phyloP scores from a whole-genome alignment of 2,888 invertebrate genomes.

The Cotesia congregata region DNA sequence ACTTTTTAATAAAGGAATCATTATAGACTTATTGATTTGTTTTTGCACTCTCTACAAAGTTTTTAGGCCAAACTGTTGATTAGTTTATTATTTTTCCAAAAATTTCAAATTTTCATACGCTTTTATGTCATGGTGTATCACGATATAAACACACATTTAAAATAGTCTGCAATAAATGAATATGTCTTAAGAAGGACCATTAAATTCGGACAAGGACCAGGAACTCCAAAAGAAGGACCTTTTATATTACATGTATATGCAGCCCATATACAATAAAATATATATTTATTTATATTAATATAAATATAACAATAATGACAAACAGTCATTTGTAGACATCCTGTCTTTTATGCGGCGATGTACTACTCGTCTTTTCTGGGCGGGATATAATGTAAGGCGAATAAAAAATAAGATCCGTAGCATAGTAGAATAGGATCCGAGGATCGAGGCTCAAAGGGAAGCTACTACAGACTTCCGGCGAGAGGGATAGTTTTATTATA shows the following conservation, averaged over 20 bases:
- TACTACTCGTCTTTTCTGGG: background rate
- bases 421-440: conserved; percentile 17
- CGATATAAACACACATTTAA: background rate
- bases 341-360: conserved; percentile 65
- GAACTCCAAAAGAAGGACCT: conserved; percentile 38
- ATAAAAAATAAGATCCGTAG: background rate
- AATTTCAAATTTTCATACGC: background rate
- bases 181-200: background rate
- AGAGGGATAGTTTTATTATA: conserved; percentile 22
- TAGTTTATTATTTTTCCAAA: too few species aligned
- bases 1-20: too few species aligned
- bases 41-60: too few species aligned
- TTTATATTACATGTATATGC: conserved; percentile 44
- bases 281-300: conserved; percentile 65
- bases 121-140: background rate
- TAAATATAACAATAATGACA: conserved; percentile 60
- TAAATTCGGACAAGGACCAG: background rate
- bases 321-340: conserved; percentile 70
- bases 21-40: too few species aligned
- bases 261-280: conserved; percentile 53
- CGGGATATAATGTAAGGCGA: background rate
- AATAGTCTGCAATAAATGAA: background rate
- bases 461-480: conserved; percentile 18
- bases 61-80: too few species aligned
- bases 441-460: background rate